Conservation (phyloP, 2,113 vertebrate species). For the Speoplatyrhinus poulsoni region DNA sequence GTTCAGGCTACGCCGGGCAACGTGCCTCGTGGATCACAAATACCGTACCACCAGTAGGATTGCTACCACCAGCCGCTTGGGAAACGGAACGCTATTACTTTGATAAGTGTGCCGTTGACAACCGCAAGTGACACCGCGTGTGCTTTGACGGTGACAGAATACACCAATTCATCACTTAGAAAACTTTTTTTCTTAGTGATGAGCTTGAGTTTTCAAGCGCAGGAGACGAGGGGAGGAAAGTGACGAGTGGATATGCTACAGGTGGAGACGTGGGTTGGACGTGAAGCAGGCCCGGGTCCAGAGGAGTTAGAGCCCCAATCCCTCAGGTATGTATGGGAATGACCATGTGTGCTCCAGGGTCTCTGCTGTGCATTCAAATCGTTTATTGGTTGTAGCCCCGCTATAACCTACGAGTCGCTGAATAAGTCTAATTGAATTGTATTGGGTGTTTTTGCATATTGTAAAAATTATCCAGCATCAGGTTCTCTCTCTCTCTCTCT, state of each 20-base stretch:
- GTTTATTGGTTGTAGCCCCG: not conserved
- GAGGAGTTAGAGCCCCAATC: constrained; percentile 20
- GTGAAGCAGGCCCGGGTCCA: constrained; percentile 30
- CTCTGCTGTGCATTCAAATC: not conserved
- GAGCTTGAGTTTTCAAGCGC: not conserved
- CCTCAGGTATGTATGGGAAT: constrained; percentile 40
- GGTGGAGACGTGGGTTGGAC: constrained; percentile 50
- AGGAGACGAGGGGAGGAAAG: constrained; percentile 12
- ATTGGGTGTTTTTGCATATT: too few species aligned
- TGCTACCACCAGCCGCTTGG: too few species aligned
- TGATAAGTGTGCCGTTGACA: not conserved
- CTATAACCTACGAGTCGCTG: not conserved
- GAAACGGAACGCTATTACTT: too few species aligned
- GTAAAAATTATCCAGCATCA: not conserved
- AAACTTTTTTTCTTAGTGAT: not conserved
- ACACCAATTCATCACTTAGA: not conserved
- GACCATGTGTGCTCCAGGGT: not conserved
- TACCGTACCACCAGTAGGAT: not conserved
- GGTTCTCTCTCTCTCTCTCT: not conserved
- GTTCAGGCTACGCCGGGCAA: constrained; percentile 24
- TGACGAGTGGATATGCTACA: constrained; percentile 58
- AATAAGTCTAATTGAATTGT: not conserved
- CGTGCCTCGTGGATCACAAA: constrained; percentile 34
- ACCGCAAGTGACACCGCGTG: too few species aligned
- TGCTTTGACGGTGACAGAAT: too few species aligned